These are phyloP conservation scores for Hoplodrina ambigua DNA, from an alignment of 2,888 invertebrate genomes.

Conservation along the genomic window DNA sequence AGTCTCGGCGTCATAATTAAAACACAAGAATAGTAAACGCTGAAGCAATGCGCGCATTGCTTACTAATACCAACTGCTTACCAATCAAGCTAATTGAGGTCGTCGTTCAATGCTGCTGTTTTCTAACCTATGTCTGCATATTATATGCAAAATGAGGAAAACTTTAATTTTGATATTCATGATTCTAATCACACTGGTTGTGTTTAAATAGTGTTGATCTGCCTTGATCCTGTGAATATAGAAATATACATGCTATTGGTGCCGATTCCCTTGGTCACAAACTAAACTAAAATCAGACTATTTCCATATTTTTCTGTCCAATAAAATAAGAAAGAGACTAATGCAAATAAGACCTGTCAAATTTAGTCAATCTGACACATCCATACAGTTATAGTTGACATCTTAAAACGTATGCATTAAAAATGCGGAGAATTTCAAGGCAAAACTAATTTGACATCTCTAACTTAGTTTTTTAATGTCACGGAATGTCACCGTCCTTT, in stretches of 20 bases:
- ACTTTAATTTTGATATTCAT: not conserved
- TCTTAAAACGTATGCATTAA: no score
- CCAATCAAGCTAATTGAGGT: slow-evolving; percentile 58
- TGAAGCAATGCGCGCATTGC: slow-evolving; percentile 21
- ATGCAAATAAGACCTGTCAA: no score
- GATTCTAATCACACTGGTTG: not conserved
- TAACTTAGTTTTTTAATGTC: no score
- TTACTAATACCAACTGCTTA: slow-evolving; percentile 26
- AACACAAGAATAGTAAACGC: slow-evolving; percentile 6
- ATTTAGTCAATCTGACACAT: no score
- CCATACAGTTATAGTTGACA: no score
- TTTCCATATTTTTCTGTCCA: no score
- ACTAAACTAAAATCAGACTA: no score
- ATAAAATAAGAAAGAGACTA: no score
- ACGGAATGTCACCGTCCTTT: no score
- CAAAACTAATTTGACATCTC: no score
- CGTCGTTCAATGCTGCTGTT: slow-evolving; percentile 39
- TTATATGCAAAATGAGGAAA: not conserved
- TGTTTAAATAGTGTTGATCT: not conserved
- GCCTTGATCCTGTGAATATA: not conserved
- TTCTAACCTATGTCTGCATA: slow-evolving; percentile 40
- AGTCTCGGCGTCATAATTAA: not conserved
- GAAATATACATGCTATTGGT: not conserved
- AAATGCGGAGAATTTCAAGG: no score
- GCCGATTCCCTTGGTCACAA: no score